Base-by-base conservation (phyloP, 2,888 invertebrate species). In the Molanna angustata region DNA sequence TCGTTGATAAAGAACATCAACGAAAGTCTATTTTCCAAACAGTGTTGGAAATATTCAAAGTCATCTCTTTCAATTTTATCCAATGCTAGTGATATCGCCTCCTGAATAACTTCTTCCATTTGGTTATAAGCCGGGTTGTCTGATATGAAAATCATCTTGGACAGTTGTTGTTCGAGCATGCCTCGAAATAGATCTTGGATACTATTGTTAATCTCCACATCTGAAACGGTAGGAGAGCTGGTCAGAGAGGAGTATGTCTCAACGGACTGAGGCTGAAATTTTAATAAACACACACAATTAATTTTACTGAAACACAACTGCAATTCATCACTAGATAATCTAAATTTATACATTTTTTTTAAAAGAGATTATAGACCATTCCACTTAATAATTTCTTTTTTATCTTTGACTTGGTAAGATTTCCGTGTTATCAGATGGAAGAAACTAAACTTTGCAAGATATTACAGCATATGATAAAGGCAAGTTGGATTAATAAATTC, bases 231-330 rank as follows among this genome's bases (percentile, higher is more conserved):
- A 37, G 47, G 37, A 2, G 14, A 6, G 22, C 37, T 37, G 6
- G 27, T 47, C 4, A 47, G 18, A 14, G 47, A 21, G 2, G 47
- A 17, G 11, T 9, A 39, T 9, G 47, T 37, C 37, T 47, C 47
- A 11, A 47, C 39, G 3, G 37, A 47, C 11, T 14, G 17, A 7
- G 47, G 22, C 47, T 47, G 37, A 9, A 47, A 46, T 27, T n/a
- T n/a, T 7, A 27, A 27, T 7, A 27, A 27, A 27, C 6, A n/a
- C n/a, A n/a, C n/a, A n/a, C n/a, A n/a, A n/a, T n/a, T n/a, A n/a
- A n/a, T n/a, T n/a, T n/a, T n/a, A n/a, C n/a, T n/a, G n/a, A n/a
- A n/a, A n/a, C n/a, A n/a, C n/a, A n/a, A n/a, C n/a, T n/a, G n/a
- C n/a, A n/a, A n/a, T n/a, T n/a, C n/a, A n/a, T n/a, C n/a, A n/a